These are phyloP conservation scores for Drosophila pectinifera DNA, from an alignment of 1,140 invertebrate genomes.

Conservation along the genomic window DNA sequence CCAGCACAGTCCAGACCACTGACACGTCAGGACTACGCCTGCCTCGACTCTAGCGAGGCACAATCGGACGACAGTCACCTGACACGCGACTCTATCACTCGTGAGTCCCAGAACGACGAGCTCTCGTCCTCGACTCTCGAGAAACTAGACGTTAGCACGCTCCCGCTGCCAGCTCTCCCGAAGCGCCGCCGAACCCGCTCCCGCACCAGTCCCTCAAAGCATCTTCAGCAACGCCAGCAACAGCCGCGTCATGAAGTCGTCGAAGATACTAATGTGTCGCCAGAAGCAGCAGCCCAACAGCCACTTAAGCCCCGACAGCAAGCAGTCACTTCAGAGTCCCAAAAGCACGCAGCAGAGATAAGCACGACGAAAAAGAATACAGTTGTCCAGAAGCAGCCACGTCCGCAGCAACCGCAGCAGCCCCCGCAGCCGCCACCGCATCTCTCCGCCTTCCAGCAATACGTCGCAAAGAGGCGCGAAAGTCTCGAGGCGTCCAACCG, in stretches of 20 bases:
- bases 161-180: slow-evolving; percentile 78
- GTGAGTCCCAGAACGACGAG: slow-evolving; percentile 82
- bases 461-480: slow-evolving; percentile 81
- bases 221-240: slow-evolving; percentile 48
- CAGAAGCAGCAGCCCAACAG: slow-evolving; percentile 11
- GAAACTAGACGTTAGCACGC: slow-evolving; percentile 78
- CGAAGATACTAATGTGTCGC: slow-evolving; percentile 34
- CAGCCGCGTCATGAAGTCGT: slow-evolving; percentile 35
- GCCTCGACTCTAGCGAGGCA: slow-evolving; percentile 80
- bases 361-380: slow-evolving; percentile 4
- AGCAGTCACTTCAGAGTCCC: slow-evolving; percentile 22
- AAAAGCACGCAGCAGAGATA: slow-evolving; percentile 29
- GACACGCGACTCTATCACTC: slow-evolving; percentile 77
- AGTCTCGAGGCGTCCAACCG: slow-evolving; percentile 81
- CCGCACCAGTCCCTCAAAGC: slow-evolving; percentile 71
- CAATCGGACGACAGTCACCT: slow-evolving; percentile 82
- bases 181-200: slow-evolving; percentile 74
- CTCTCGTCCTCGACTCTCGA: slow-evolving; percentile 77
- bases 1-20: not conserved
- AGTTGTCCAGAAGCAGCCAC: slow-evolving; percentile 23
- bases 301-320: slow-evolving; percentile 33
- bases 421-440: slow-evolving; percentile 40
- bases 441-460: slow-evolving; percentile 75
- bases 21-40: slow-evolving; percentile 67
- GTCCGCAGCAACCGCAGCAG: slow-evolving; percentile 21